A percentile compares a stretch with the other conserved stretches of the same genome.
Evolutionary conservation across 2,797 vertebrate species (phyloP).

Genomic region (Premnoplex brunnescens): DNA sequence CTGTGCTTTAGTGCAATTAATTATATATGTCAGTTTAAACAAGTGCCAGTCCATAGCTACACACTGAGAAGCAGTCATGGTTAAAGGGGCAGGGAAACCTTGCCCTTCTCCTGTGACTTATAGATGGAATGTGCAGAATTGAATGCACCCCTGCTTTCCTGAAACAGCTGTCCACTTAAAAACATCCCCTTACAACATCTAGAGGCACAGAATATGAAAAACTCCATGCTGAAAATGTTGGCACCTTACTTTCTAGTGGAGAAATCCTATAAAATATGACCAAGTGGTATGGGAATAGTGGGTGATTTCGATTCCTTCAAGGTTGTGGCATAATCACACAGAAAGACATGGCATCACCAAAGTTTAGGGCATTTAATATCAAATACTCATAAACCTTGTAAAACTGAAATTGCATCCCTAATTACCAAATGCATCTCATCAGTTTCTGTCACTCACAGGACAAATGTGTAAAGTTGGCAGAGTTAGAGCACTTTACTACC

Average conservation of each 20-base stretch:
- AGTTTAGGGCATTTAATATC: neutral
- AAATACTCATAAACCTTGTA: neutral
- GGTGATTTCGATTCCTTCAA: neutral
- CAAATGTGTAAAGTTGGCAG: neutral
- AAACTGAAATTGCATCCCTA: neutral
- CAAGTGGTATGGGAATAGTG: neutral
- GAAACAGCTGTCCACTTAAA: neutral
- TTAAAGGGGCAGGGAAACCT: neutral
- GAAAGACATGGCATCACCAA: neutral
- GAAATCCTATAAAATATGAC: neutral
- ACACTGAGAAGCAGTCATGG: neutral
- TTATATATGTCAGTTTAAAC: neutral
- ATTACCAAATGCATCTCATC: slow-evolving; percentile 2
- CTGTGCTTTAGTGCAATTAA: neutral
- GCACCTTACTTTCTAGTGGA: neutral
- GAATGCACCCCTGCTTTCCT: neutral
- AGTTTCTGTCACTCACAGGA: slow-evolving; percentile 5
- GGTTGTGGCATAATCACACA: neutral
- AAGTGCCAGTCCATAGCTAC: neutral
- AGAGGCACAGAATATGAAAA: neutral
- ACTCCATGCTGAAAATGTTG: neutral
- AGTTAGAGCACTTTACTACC: neutral
- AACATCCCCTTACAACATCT: neutral
- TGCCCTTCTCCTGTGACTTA: neutral
- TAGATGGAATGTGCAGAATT: neutral